A percentile compares a stretch with the other conserved stretches of the same genome.
These are phyloP conservation scores for Aselliscus stoliczkanus DNA, from an alignment of 2,797 vertebrate genomes.

Conservation along the genomic window DNA sequence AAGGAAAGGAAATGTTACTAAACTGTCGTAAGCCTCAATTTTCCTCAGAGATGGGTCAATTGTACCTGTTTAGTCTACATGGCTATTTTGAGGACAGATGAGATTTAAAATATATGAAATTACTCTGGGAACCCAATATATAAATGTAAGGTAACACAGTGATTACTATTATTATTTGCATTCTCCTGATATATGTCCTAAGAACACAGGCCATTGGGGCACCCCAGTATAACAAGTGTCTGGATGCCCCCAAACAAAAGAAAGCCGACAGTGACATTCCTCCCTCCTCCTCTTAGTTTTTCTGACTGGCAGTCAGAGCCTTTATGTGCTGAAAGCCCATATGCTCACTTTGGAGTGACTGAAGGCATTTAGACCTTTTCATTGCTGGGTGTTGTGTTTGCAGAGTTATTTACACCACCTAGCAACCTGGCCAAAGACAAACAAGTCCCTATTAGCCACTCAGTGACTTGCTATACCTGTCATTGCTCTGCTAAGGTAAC, in stretches of 20 bases:
- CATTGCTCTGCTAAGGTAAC: constrained; percentile 15
- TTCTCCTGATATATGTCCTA: not conserved
- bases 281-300: not conserved
- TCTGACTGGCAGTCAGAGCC: not conserved
- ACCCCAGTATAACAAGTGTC: not conserved
- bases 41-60: not conserved
- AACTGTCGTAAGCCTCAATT: not conserved
- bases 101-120: not conserved
- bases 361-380: constrained; percentile 45
- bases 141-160: not conserved
- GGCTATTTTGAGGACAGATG: not conserved
- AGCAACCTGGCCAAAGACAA: constrained; percentile 53
- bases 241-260: not conserved
- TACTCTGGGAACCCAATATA: not conserved
- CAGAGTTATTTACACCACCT: constrained; percentile 53
- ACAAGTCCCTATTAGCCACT: constrained; percentile 24
- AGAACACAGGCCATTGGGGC: not conserved
- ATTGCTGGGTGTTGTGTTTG: constrained; percentile 36
- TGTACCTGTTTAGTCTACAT: not conserved
- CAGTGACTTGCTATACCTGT: not conserved
- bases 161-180: not conserved
- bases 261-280: not conserved
- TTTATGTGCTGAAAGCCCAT: not conserved
- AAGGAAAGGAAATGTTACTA: not conserved
- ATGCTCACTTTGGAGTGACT: not conserved